Base-by-base conservation (phyloP, 2,888 invertebrate genomes). In the Hololepta plana region DNA sequence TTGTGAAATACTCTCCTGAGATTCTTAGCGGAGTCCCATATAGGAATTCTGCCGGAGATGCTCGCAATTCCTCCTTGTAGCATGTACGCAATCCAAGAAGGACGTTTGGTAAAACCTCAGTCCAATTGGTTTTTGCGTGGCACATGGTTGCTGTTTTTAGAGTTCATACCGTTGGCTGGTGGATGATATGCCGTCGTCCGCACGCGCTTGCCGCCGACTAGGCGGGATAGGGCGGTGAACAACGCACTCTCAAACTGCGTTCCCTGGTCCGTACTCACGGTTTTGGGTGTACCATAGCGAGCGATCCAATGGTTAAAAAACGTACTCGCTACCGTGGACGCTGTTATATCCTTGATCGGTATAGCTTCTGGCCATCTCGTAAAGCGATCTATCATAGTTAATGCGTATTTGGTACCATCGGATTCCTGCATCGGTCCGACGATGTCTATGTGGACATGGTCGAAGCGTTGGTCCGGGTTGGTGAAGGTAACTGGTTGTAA, bases 381-480 rank as follows among this genome's bases (percentile, higher is more conserved):
- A n/a, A n/a, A n/a, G n/a, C n/a, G n/a, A n/a, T n/a, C n/a, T n/a
- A n/a, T 35, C 27, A 39, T 38, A 0, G 53, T 53, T 3, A 54
- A 38, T 12, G 42, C 38, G 30, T 53, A 54, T 3, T 35, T 31
- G 26, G 32, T 42, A 6, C 42, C 46, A 12, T 35, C 21, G 0
- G 39, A 38, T 4, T 29, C 9, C 12, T 45, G 46, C 10, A 50
- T 29, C 2, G 46, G 45, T 10, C 46, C 45, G 2, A 50, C 39
- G 9, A 52, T 30, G 31, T 50, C 48, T 4, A 48, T 29, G 23
- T 47, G 45, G 4, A 50, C 32, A 23, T 48, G 44, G n/a, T 38
- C 34, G 29, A 50, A 49, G 8, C 48, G 34, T 4, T 24, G 28
- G 22, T 37, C 31, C 8, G 45, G 38, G n/a, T 33, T 27, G 2